A percentile compares a stretch with the other conserved stretches of the same genome.
These are phyloP conservation scores for Matsumyia berberina DNA, from an alignment of 2,888 invertebrate genomes.

Conservation along the genomic window DNA sequence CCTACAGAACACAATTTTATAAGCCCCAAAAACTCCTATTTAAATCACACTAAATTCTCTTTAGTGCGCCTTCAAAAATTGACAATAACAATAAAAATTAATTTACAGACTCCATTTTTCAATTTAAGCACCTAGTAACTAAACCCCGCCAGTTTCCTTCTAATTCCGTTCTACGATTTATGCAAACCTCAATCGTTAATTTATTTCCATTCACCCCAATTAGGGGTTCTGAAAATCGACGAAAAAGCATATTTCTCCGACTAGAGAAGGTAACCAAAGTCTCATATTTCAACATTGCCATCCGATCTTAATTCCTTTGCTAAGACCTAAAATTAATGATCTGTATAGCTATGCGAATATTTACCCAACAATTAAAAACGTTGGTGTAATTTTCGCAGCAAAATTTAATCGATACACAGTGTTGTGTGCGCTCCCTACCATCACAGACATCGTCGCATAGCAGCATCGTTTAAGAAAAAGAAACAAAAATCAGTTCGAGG, in stretches of 20 bases:
- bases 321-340: slow-evolving; percentile 62
- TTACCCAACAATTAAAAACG: slow-evolving; percentile 63
- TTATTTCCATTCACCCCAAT: slow-evolving; percentile 32
- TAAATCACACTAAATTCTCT: no score
- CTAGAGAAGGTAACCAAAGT: slow-evolving; percentile 16
- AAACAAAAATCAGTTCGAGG: slow-evolving; percentile 57
- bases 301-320: slow-evolving; percentile 49
- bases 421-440: slow-evolving; percentile 5
- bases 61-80: not conserved
- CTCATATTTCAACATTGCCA: slow-evolving; percentile 48
- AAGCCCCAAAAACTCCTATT: no score
- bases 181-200: slow-evolving; percentile 33
- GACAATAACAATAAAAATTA: not conserved
- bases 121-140: not conserved
- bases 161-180: slow-evolving; percentile 32
- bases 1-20: no score
- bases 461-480: not conserved
- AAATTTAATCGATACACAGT: slow-evolving; percentile 35
- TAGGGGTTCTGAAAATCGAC: slow-evolving; percentile 15
- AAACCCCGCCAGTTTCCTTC: not conserved
- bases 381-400: slow-evolving; percentile 20
- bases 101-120: not conserved
- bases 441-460: slow-evolving; percentile 9
- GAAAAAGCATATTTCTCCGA: not conserved
- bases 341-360: slow-evolving; percentile 51